Percentiles rank a stretch among this genome's conserved stretches.
Conservation (phyloP, 2,888 invertebrate genomes). For the Ellobium chinense region DNA sequence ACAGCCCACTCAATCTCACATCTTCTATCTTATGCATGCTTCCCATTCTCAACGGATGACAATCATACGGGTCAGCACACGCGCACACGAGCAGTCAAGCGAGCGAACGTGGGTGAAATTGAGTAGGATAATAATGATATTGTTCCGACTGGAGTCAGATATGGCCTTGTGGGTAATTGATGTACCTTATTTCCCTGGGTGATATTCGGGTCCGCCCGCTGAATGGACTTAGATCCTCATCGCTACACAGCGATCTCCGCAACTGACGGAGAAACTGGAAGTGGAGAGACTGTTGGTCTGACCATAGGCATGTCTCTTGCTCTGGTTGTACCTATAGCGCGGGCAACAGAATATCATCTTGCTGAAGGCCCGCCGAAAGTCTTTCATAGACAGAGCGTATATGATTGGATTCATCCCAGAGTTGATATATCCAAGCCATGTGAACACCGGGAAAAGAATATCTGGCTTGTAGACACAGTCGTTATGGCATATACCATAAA, state of each 20-base stretch:
- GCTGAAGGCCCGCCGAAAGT: constrained; percentile 93
- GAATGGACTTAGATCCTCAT: constrained; percentile 51
- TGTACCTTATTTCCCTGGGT: too few relatives aligned
- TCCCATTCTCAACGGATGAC: too few relatives aligned
- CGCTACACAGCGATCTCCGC: constrained; percentile 54
- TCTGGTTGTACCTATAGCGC: constrained; percentile 59
- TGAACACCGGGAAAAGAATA: constrained; percentile 75
- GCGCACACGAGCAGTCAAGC: too few relatives aligned
- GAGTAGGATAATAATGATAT: too few relatives aligned
- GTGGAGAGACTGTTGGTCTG: constrained; percentile 60
- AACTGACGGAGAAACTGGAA: constrained; percentile 63
- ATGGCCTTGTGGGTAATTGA: too few relatives aligned
- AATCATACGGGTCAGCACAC: too few relatives aligned
- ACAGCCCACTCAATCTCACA: too few relatives aligned
- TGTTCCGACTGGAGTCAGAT: too few relatives aligned
- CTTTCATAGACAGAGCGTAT: constrained; percentile 98
- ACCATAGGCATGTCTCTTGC: constrained; percentile 52
- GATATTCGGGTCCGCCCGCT: too few relatives aligned
- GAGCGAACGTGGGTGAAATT: too few relatives aligned
- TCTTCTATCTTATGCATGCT: too few relatives aligned
- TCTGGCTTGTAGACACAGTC: constrained; percentile 79
- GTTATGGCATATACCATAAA: constrained; percentile 91
- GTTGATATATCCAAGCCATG: constrained; percentile 79
- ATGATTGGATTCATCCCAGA: constrained; percentile 88
- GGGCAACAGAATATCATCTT: constrained; percentile 87